Base-by-base conservation (phyloP, 2,888 invertebrate species). In the Melangyna quadrimaculata region DNA sequence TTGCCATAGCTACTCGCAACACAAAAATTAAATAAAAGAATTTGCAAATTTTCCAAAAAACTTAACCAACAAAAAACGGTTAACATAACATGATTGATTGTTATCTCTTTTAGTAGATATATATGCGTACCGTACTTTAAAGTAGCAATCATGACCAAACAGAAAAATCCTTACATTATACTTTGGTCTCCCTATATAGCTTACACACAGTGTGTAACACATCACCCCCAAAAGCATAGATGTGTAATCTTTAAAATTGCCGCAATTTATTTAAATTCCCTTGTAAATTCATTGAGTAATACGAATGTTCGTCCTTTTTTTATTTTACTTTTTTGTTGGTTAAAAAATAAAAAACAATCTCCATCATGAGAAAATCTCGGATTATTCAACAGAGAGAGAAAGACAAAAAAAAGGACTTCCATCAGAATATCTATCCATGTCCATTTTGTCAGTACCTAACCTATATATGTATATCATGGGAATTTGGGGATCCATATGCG, bases 191-290 rank as follows among this genome's bases (percentile, higher is more conserved):
- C 5, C 10, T 32, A n/a, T 27, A n/a, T 55, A 32, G 0, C n/a
- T n/a, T n/a, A n/a, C n/a, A n/a, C 3, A 57, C 12, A 22, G 7
- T n/a, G 8, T n/a, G 14, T 22, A 57, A 32, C n/a, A 22, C 10
- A 29, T 19, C 29, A 63, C n/a, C 45, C 17, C 67, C 32, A 32
- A 19, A 48, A 51, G 67, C 48, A 40, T 70, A 70, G 86, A 86
- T 86, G 69, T 70, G 69, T 70, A 74, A 86, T 86, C 86, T 86
- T 81, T 70, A 78, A 77, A 86, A 81, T 73, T 77, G 70, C 86
- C 17, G 27, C 86, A 77, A 86, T 86, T 77, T 86, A 86, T 81
- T 86, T 65, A 86, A 86, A 86, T 86, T 81, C 65, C 48, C 73
- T 70, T 48, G 70, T 45, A 73, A 77, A 86, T 86, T 73, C 81